Evolutionary conservation across 2,888 invertebrate genomes (phyloP).

Genomic region (Agriopis marginaria): DNA sequence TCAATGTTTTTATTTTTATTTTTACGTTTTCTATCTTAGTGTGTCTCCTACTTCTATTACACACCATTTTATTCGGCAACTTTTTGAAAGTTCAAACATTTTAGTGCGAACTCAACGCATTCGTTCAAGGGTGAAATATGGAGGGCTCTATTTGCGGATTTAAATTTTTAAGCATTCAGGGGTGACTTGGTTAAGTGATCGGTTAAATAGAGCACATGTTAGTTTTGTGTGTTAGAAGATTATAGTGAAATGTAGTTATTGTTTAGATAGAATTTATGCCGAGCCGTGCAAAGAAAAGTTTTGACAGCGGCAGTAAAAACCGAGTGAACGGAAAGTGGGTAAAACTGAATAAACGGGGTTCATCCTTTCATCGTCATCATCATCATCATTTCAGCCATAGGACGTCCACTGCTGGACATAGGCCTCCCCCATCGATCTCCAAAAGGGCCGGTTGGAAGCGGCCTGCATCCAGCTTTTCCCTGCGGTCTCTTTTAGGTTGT

Average conservation of each 20-base stretch:
- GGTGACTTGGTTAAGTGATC: conserved; percentile 58
- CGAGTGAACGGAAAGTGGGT: too few species aligned
- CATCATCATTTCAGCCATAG: too few species aligned
- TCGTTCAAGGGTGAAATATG: conserved; percentile 79
- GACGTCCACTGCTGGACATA: too few species aligned
- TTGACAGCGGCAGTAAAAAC: too few species aligned
- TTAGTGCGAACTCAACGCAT: conserved; percentile 56
- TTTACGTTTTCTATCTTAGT: conserved; percentile 40
- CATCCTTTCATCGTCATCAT: too few species aligned
- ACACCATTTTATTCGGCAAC: conserved; percentile 62
- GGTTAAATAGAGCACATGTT: conserved; percentile 64
- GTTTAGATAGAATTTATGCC: too few species aligned
- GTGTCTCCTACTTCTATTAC: conserved; percentile 48
- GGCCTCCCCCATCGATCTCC: too few species aligned
- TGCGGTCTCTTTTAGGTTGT: too few species aligned
- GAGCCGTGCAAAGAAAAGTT: too few species aligned
- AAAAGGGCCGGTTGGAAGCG: too few species aligned
- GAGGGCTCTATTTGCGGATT: conserved; percentile 74
- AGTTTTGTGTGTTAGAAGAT: conserved; percentile 41
- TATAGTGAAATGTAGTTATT: conserved; percentile 12
- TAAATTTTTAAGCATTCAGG: conserved; percentile 66
- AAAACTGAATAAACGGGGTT: too few species aligned
- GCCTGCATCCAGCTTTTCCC: too few species aligned
- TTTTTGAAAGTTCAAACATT: conserved; percentile 71
- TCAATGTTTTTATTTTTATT: conserved; percentile 28